Conservation (phyloP, 2,113 vertebrate species). For the Recurvirostra avosetta region DNA sequence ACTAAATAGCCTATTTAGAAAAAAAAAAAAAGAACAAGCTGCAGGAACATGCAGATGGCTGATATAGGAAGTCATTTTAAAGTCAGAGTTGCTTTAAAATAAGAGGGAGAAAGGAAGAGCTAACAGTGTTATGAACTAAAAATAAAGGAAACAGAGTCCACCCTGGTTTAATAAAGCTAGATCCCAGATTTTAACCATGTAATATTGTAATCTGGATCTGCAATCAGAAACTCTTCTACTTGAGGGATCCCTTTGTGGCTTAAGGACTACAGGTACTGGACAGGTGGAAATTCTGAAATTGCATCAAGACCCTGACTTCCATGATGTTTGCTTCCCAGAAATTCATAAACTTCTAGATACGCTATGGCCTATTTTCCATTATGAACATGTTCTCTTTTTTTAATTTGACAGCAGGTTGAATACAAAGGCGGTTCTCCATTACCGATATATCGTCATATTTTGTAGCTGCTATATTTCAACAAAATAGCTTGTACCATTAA, state of each 20-base stretch:
- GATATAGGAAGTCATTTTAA: not conserved
- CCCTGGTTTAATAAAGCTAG: not conserved
- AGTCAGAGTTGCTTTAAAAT: not conserved
- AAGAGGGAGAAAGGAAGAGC: not conserved
- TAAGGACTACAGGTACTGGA: not conserved
- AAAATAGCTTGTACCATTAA: not conserved
- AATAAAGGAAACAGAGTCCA: not conserved
- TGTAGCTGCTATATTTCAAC: not conserved
- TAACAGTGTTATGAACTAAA: not conserved
- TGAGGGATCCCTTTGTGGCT: not conserved
- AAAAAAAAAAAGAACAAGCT: not conserved
- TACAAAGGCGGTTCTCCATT: not conserved
- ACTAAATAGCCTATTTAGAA: not conserved
- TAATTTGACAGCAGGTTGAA: not conserved
- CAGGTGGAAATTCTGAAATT: not conserved
- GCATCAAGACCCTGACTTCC: not conserved
- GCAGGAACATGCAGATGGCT: not conserved
- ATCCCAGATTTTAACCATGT: not conserved
- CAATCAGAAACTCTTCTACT: not conserved
- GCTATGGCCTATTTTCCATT: not conserved
- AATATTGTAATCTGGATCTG: not conserved
- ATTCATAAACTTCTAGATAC: not conserved
- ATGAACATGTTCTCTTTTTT: not conserved
- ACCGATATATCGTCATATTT: not conserved
- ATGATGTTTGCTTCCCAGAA: not conserved